Percentiles rank a stretch among this genome's conserved stretches.
Conservation (phyloP, 1,140 invertebrate genomes). For the Lineus longissimus region DNA sequence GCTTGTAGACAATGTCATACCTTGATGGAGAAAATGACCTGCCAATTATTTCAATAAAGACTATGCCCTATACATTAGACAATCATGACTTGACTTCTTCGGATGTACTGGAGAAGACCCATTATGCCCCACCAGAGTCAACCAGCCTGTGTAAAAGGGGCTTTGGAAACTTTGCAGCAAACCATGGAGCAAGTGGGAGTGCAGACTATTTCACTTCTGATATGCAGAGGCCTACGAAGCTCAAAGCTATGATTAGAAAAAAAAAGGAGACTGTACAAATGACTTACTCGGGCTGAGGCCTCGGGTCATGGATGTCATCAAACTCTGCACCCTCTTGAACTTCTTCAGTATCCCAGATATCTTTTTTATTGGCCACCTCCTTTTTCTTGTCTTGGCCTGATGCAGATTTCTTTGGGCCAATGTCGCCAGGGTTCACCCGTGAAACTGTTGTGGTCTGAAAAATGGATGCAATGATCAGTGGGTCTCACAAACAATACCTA, state of each 20-base stretch:
- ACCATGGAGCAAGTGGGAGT: too few relatives aligned
- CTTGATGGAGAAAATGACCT: conserved; percentile 24
- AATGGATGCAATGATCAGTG: neutral
- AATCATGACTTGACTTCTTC: too few relatives aligned
- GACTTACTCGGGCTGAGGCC: conserved; percentile 64
- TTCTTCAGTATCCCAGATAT: conserved; percentile 62
- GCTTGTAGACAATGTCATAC: conserved; percentile 79
- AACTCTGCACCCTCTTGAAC: conserved; percentile 52
- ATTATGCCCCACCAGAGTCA: too few relatives aligned
- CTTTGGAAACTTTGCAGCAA: too few relatives aligned
- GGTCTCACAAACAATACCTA: neutral
- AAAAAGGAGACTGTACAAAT: too few relatives aligned
- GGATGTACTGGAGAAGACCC: too few relatives aligned
- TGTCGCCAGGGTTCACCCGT: neutral
- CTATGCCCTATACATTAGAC: too few relatives aligned
- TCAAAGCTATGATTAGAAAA: too few relatives aligned
- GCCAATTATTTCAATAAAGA: too few relatives aligned
- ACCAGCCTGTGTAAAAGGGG: too few relatives aligned
- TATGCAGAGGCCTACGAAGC: too few relatives aligned
- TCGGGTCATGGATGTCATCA: conserved; percentile 61
- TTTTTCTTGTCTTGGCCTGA: neutral
- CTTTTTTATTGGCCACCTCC: conserved; percentile 41
- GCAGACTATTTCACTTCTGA: too few relatives aligned
- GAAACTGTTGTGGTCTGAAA: conserved; percentile 7
- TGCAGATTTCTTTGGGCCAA: neutral